Conservation (phyloP, 2,113 vertebrate species). For the Pteruthius melanotis region DNA sequence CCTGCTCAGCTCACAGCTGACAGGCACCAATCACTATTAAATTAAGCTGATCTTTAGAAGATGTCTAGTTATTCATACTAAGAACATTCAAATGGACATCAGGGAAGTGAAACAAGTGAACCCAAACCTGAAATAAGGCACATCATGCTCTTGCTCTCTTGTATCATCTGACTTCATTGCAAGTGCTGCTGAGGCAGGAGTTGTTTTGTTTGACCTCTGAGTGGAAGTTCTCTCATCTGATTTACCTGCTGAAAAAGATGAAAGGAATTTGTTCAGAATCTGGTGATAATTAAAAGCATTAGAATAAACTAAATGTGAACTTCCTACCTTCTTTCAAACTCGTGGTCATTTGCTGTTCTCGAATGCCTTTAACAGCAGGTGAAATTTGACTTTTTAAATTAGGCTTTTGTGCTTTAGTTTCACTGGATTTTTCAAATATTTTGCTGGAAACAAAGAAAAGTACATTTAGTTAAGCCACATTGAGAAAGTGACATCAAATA, state of each 20-base stretch:
- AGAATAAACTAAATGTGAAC: background rate
- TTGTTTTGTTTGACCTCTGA: background rate
- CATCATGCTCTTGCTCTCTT: slow-evolving; percentile 58
- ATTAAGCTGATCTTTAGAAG: background rate
- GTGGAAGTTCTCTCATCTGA: background rate
- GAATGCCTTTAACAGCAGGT: background rate
- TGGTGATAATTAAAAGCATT: background rate
- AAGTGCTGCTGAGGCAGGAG: background rate
- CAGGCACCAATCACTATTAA: background rate
- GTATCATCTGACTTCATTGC: background rate
- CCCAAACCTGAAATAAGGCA: slow-evolving; percentile 76
- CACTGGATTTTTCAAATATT: background rate
- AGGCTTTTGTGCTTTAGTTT: background rate
- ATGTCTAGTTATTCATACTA: accelerated
- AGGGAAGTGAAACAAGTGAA: background rate
- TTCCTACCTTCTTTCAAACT: slow-evolving; percentile 24
- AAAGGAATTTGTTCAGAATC: background rate
- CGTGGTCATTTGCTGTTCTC: background rate
- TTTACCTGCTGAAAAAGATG: slow-evolving; percentile 14
- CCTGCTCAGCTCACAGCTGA: background rate
- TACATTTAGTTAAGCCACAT: background rate
- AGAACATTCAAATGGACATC: background rate
- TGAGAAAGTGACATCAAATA: background rate
- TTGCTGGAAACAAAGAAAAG: background rate
- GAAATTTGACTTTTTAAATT: background rate